Evolutionary conservation across 2,888 invertebrate genomes (phyloP), one percentile per base, ranked within the genome.

Genomic region (Lypha dubia): DNA sequence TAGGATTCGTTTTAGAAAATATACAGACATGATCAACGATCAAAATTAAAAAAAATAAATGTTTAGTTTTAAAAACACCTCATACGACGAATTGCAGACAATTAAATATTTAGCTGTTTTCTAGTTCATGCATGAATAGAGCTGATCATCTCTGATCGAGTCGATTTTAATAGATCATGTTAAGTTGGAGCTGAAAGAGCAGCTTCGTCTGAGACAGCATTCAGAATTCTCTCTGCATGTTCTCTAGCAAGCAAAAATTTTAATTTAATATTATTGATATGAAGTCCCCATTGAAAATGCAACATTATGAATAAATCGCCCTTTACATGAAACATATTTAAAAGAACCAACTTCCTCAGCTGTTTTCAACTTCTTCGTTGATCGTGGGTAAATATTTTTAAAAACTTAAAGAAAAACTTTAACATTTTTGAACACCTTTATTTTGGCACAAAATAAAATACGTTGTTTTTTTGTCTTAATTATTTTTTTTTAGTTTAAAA

Each of bases 331-430:
- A n/a, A n/a, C n/a, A 24, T 24, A 24, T 24, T 15, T 6, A 9
- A 53, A 8, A 32, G 32, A 60, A 35, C 20, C 15, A 35, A 53
- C 1, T 22, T 46, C 28, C 65, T 35, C 49, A 51, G 63, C 68
- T 70, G n/a, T 32, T 70, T 56, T n/a, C 15, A n/a, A n/a, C n/a
- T n/a, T 17, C 41, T 56, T 4, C 8, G 17, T 0, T 13, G 11
- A 44, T 24, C 44, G 71, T 58, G 58, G 46, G 38, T 41, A 62
- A 62, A 62, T 62, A 38, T 41, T 74, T 51, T 38, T 11, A 32
- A 22, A 17, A 70, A 41, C n/a, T 24, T 53, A 24, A 41, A 53
- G 24, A 20, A 71, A 46, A 71, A 46, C 46, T 3, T 28, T 71
- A 71, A 58, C 17, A 24, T 49, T 65, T 13, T 49, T 20, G 1